Conservation (phyloP, 2,888 invertebrate genomes). For the Clanis bilineata region DNA sequence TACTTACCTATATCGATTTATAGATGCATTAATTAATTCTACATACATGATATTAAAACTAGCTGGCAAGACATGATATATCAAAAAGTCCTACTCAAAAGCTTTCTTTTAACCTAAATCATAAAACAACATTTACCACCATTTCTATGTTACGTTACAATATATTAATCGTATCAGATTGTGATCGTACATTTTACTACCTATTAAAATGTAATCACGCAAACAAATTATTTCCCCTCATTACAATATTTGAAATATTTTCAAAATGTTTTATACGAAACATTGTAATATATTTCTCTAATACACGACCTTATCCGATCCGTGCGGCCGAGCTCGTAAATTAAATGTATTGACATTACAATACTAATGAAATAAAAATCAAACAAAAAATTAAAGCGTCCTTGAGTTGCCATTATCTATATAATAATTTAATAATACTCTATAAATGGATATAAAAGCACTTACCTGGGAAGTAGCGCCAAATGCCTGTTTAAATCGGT, state of each 20-base stretch:
- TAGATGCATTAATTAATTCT: no score
- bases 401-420: neutral
- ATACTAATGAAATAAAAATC: conserved; percentile 13
- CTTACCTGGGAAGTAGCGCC: neutral
- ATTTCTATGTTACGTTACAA: neutral
- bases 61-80: no score
- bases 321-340: conserved; percentile 1
- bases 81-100: no score
- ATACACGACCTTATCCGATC: conserved; percentile 1
- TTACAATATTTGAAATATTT: conserved; percentile 11
- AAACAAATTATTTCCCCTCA: conserved; percentile 10
- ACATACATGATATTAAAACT: no score
- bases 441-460: neutral
- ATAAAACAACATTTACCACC: neutral
- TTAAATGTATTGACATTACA: conserved; percentile 12
- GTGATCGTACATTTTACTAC: neutral
- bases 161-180: conserved; percentile 4
- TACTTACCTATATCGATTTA: no score
- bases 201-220: conserved; percentile 6
- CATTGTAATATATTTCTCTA: neutral
- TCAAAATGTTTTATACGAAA: neutral
- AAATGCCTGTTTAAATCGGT: neutral
- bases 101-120: no score
- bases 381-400: conserved; percentile 8
- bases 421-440: neutral